phyloP scores from a whole-genome alignment of 1,140 invertebrate species.

The Diorhabda elongata region DNA sequence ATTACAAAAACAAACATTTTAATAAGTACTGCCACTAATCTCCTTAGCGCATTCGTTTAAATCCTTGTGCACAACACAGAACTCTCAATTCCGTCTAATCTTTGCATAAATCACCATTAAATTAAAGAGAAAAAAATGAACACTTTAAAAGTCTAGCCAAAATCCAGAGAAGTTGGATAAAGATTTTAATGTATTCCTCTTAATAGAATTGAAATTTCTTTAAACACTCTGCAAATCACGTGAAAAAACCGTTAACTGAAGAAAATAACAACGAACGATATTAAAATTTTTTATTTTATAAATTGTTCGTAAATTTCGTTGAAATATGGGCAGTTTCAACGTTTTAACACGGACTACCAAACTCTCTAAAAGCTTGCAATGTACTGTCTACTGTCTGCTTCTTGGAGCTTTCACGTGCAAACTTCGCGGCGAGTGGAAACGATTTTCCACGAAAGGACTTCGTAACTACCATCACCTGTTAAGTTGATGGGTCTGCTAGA shows the following conservation, averaged over 20 bases:
- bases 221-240: background rate
- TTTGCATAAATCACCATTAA: conserved; percentile 22
- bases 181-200: conserved; percentile 15
- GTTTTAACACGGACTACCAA: conserved; percentile 1
- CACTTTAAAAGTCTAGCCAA: conserved; percentile 13
- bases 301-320: too few relatives aligned
- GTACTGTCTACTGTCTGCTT: conserved; percentile 23
- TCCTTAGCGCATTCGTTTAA: conserved; percentile 16
- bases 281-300: too few relatives aligned
- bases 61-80: conserved; percentile 19
- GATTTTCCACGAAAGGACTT: conserved; percentile 23
- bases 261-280: too few relatives aligned
- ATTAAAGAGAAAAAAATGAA: conserved; percentile 12
- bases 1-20: conserved; percentile 22
- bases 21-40: conserved; percentile 20
- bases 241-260: too few relatives aligned
- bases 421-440: conserved; percentile 27
- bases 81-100: conserved; percentile 9
- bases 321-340: too few relatives aligned
- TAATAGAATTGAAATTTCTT: conserved; percentile 10
- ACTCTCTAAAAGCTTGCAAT: conserved; percentile 27
- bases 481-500: conserved; percentile 25
- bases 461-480: conserved; percentile 33
- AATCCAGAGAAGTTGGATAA: background rate
- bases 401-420: conserved; percentile 29